phyloP scores from a whole-genome alignment of 1,140 invertebrate genomes.

The Paracyclopina nana region DNA sequence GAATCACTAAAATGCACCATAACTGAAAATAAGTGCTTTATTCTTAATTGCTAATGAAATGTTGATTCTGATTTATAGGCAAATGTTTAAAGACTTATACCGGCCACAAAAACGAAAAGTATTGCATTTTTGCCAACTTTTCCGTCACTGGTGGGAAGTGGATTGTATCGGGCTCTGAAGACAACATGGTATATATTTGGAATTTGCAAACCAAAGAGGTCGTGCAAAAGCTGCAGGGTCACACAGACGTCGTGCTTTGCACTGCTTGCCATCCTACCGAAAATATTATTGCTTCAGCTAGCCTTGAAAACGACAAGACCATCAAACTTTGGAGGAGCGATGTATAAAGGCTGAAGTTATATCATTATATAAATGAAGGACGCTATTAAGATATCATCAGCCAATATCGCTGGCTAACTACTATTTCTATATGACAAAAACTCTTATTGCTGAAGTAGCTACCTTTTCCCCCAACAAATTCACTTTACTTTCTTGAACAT shows the following conservation, averaged over 20 bases:
- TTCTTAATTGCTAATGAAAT: too few relatives aligned
- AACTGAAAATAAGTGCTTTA: too few relatives aligned
- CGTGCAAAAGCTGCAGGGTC: slow-evolving; percentile 61
- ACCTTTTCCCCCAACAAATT: too few relatives aligned
- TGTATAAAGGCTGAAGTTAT: slow-evolving; percentile 41
- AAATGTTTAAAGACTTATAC: slow-evolving; percentile 94
- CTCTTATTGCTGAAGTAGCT: too few relatives aligned
- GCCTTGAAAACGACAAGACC: slow-evolving; percentile 94
- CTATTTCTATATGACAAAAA: too few relatives aligned
- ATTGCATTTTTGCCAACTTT: slow-evolving; percentile 99
- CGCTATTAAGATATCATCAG: not conserved
- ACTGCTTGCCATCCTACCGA: slow-evolving; percentile 96
- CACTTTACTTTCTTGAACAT: too few relatives aligned
- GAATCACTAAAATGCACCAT: too few relatives aligned
- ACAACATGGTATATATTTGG: slow-evolving; percentile 98
- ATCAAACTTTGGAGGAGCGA: slow-evolving; percentile 99
- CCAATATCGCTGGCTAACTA: too few relatives aligned
- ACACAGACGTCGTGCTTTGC: slow-evolving; percentile 78
- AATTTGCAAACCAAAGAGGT: slow-evolving; percentile 98
- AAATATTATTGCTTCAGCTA: slow-evolving; percentile 97
- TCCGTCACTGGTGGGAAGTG: slow-evolving; percentile 88
- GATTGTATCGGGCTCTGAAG: slow-evolving; percentile 99
- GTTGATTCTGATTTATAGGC: too few relatives aligned
- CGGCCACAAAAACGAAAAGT: slow-evolving; percentile 97
- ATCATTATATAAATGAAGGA: not conserved